Evolutionary conservation across 2,797 vertebrate genomes (phyloP).

Genomic region (Clarias pachynema): DNA sequence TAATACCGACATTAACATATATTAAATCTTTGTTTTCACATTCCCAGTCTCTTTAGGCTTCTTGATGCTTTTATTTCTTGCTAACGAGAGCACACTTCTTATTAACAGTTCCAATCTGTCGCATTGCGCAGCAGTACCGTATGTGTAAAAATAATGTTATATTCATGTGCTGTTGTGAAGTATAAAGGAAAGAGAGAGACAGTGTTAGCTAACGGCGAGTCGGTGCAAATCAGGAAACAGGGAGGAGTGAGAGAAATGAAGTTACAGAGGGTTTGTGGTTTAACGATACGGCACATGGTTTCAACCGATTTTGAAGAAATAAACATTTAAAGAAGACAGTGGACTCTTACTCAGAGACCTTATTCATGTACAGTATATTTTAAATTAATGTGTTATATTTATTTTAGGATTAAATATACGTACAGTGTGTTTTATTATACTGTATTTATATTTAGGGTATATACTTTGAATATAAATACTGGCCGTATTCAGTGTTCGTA

Average conservation of each 20-base stretch:
- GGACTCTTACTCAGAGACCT: background rate
- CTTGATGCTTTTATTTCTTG: background rate
- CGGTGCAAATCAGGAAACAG: background rate
- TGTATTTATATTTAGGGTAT: too few relatives aligned
- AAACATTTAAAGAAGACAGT: background rate
- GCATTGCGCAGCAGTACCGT: background rate
- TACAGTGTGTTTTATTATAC: too few relatives aligned
- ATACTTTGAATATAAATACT: too few relatives aligned
- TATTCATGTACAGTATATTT: too few relatives aligned
- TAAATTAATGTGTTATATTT: background rate
- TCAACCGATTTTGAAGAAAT: background rate
- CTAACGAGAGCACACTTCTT: background rate
- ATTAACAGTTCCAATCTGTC: background rate
- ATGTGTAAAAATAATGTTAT: conserved; percentile 1
- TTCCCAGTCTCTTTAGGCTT: background rate
- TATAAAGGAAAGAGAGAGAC: background rate
- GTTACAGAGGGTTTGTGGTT: too few relatives aligned
- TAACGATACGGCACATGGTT: too few relatives aligned
- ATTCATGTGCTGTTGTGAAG: background rate
- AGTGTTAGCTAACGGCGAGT: background rate
- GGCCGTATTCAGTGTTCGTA: too few relatives aligned
- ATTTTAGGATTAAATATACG: too few relatives aligned
- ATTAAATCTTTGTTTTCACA: background rate
- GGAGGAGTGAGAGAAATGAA: background rate
- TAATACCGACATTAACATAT: background rate